These are phyloP conservation scores for Pollachius pollachius DNA, from an alignment of 2,113 vertebrate genomes.

Conservation along the genomic window DNA sequence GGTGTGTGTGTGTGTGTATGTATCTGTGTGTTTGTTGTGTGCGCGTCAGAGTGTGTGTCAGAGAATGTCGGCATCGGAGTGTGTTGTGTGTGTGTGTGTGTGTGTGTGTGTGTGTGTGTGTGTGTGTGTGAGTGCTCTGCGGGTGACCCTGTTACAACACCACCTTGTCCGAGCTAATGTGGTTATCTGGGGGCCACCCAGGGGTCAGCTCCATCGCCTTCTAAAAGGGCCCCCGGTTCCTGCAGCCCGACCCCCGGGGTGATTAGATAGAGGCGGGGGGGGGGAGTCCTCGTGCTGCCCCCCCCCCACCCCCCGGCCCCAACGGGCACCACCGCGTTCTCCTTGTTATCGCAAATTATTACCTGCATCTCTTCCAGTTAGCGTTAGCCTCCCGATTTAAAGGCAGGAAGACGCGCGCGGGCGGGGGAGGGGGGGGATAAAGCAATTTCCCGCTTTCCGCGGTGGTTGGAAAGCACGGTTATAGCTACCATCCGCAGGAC, in stretches of 20 bases:
- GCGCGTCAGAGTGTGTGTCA: constrained; percentile 29
- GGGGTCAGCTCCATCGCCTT: constrained; percentile 66
- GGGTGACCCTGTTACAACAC: constrained; percentile 80
- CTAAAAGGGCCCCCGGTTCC: constrained; percentile 6
- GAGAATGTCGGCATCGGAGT: not conserved
- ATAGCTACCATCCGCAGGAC: not conserved
- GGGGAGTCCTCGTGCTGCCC: too few relatives aligned
- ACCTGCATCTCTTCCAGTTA: constrained; percentile 36
- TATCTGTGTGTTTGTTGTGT: constrained; percentile 25
- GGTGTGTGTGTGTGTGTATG: constrained; percentile 11
- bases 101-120: constrained; percentile 19
- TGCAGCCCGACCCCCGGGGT: constrained; percentile 41
- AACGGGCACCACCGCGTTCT: constrained; percentile 9
- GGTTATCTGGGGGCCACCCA: constrained; percentile 84
- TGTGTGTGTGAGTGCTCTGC: constrained; percentile 67
- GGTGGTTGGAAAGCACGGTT: not conserved
- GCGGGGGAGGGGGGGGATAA: not conserved
- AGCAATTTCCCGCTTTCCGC: constrained; percentile 4
- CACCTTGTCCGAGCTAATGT: constrained; percentile 87
- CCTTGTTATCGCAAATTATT: constrained; percentile 52
- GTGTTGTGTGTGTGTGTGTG: constrained; percentile 31
- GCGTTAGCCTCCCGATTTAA: not conserved
- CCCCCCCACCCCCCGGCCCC: not conserved
- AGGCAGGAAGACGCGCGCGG: not conserved
- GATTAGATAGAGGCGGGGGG: constrained; percentile 6